These are phyloP conservation scores for Lynx canadensis DNA, from an alignment of 2,113 vertebrate species.

Conservation along the genomic window DNA sequence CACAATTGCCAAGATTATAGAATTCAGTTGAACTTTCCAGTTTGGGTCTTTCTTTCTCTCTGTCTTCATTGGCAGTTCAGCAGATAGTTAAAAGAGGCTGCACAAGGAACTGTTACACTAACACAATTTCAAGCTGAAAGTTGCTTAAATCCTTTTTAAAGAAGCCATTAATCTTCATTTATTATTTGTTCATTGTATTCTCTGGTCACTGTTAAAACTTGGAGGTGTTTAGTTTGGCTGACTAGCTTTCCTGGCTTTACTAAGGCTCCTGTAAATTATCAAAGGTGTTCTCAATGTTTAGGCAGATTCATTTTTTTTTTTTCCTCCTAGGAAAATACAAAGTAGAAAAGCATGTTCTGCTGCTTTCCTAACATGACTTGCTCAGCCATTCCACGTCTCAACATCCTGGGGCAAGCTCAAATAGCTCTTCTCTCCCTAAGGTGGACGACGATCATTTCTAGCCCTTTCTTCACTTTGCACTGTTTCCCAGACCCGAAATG, in stretches of 20 bases:
- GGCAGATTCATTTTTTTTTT: neutral
- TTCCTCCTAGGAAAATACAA: neutral
- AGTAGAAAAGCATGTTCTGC: neutral
- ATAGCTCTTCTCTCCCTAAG: neutral
- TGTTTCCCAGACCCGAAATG: neutral
- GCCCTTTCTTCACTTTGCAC: constrained; percentile 3
- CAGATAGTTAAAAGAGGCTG: neutral
- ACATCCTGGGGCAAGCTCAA: neutral
- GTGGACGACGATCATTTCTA: neutral
- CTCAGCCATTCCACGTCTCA: neutral
- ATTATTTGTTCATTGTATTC: constrained; percentile 29
- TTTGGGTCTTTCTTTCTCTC: neutral
- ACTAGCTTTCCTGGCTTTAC: neutral
- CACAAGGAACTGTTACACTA: neutral
- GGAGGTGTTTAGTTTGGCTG: constrained; percentile 21
- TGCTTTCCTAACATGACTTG: neutral
- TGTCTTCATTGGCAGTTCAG: neutral
- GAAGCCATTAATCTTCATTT: constrained; percentile 46
- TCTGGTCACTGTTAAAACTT: constrained; percentile 12
- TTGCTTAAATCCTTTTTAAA: constrained; percentile 37
- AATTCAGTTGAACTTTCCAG: neutral
- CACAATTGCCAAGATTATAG: neutral
- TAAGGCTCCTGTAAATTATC: constrained; percentile 4
- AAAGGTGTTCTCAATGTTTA: neutral
- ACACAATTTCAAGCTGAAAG: constrained; percentile 16